A percentile compares a stretch with the other conserved stretches of the same genome.
Evolutionary conservation across 2,888 invertebrate genomes (phyloP).

Genomic region (Macaria notata): DNA sequence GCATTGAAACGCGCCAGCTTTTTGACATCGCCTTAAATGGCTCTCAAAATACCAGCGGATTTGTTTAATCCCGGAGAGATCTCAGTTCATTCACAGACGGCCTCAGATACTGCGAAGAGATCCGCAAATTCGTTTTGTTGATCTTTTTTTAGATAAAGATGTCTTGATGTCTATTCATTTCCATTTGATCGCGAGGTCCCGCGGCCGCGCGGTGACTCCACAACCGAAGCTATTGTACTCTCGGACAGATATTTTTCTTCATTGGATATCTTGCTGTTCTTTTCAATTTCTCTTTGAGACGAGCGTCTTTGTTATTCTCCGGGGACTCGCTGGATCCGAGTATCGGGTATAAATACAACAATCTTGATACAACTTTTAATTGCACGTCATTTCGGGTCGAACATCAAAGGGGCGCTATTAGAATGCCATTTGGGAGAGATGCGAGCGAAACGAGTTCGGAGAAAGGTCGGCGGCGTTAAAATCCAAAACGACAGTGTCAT

Average conservation of each 20-base stretch:
- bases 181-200: constrained; percentile 33
- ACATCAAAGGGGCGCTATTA: constrained; percentile 27
- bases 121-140: constrained; percentile 52
- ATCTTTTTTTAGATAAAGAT: constrained; percentile 48
- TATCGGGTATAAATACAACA: not conserved
- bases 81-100: constrained; percentile 60
- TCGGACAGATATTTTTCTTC: constrained; percentile 26
- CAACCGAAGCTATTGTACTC: constrained; percentile 22
- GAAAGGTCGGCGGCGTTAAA: constrained; percentile 58
- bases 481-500: constrained; percentile 48
- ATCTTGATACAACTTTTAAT: not conserved
- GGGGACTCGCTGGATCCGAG: not conserved
- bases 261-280: constrained; percentile 28
- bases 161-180: constrained; percentile 42
- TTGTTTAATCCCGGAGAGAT: constrained; percentile 56
- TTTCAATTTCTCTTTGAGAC: constrained; percentile 28
- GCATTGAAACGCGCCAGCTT: constrained; percentile 17
- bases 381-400: not conserved
- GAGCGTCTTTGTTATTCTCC: constrained; percentile 17
- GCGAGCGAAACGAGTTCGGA: constrained; percentile 58
- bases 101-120: constrained; percentile 46
- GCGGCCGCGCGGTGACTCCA: constrained; percentile 25
- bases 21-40: constrained; percentile 31
- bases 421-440: constrained; percentile 42
- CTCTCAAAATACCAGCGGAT: constrained; percentile 38